Evolutionary conservation across 2,888 invertebrate species (phyloP).

Genomic region (Emmelina monodactyla): DNA sequence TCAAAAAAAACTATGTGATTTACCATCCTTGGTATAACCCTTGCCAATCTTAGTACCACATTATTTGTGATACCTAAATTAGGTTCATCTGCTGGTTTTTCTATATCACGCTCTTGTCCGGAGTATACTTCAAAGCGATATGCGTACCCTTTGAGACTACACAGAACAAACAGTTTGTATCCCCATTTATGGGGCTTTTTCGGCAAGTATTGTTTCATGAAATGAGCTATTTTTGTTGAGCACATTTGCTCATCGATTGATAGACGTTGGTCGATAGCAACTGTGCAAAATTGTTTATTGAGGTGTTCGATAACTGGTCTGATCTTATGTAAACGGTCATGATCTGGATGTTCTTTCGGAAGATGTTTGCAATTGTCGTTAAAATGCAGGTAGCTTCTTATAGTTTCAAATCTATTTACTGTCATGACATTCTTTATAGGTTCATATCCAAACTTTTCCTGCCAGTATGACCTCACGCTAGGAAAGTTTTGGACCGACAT

Average conservation of each 20-base stretch:
- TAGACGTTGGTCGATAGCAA: slow-evolving; percentile 22
- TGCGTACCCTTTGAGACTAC: slow-evolving; percentile 10
- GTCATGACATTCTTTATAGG: slow-evolving; percentile 19
- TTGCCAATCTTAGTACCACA: slow-evolving; percentile 20
- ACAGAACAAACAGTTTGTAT: slow-evolving; percentile 1
- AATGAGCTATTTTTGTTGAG: slow-evolving; percentile 22
- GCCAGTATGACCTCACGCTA: slow-evolving; percentile 20
- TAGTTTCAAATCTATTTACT: slow-evolving; percentile 21
- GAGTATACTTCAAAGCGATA: slow-evolving; percentile 22
- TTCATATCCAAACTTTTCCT: slow-evolving; percentile 17
- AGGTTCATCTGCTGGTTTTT: slow-evolving; percentile 20
- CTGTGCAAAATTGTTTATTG: slow-evolving; percentile 21
- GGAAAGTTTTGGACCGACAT: slow-evolving; percentile 19
- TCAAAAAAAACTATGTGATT: slow-evolving; percentile 24
- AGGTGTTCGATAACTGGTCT: slow-evolving; percentile 20
- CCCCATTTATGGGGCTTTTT: slow-evolving; percentile 2
- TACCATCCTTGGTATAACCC: slow-evolving; percentile 20
- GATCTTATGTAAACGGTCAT: slow-evolving; percentile 19
- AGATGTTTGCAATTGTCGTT: slow-evolving; percentile 21
- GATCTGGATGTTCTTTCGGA: slow-evolving; percentile 15
- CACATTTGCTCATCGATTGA: slow-evolving; percentile 21
- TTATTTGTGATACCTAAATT: slow-evolving; percentile 19
- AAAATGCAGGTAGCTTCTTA: slow-evolving; percentile 19
- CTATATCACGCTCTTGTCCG: slow-evolving; percentile 26
- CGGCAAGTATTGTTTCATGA: slow-evolving; percentile 16